Evolutionary conservation across 2,113 vertebrate species (phyloP).

Genomic region (Panthera tigris): DNA sequence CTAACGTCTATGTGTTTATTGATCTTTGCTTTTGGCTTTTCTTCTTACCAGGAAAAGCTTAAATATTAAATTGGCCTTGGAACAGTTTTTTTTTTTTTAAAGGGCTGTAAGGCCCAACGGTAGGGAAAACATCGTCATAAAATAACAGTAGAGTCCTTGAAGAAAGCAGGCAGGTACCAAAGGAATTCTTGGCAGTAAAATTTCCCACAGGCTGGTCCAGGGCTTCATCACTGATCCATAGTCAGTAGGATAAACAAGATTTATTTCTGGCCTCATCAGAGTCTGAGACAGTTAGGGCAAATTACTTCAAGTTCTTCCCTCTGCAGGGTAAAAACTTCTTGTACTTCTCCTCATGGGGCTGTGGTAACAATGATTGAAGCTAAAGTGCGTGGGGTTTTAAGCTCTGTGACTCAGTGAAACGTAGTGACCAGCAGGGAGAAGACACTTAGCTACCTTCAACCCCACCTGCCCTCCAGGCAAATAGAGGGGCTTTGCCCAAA

Average conservation of each 20-base stretch:
- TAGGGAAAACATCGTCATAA: not conserved
- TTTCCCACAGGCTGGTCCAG: not conserved
- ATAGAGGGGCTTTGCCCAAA: not conserved
- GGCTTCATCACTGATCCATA: not conserved
- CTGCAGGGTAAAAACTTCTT: not conserved
- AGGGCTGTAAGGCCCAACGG: not conserved
- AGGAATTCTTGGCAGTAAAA: not conserved
- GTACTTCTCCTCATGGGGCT: not conserved
- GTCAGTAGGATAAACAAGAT: not conserved
- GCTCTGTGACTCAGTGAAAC: not conserved
- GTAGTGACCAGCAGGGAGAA: not conserved
- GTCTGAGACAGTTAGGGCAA: not conserved
- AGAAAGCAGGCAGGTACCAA: not conserved
- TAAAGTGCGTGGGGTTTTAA: no score
- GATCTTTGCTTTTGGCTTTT: not conserved
- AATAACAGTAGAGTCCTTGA: not conserved
- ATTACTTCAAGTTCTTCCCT: not conserved
- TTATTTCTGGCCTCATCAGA: not conserved
- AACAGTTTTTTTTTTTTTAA: conserved; percentile 2
- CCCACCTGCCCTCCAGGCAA: not conserved
- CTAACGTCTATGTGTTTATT: not conserved
- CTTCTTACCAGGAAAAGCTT: not conserved
- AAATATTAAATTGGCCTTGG: not conserved
- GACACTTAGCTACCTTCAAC: not conserved
- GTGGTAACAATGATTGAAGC: not conserved